Base-by-base conservation (phyloP, 1,140 invertebrate species). In the Ridgeia piscesae region DNA sequence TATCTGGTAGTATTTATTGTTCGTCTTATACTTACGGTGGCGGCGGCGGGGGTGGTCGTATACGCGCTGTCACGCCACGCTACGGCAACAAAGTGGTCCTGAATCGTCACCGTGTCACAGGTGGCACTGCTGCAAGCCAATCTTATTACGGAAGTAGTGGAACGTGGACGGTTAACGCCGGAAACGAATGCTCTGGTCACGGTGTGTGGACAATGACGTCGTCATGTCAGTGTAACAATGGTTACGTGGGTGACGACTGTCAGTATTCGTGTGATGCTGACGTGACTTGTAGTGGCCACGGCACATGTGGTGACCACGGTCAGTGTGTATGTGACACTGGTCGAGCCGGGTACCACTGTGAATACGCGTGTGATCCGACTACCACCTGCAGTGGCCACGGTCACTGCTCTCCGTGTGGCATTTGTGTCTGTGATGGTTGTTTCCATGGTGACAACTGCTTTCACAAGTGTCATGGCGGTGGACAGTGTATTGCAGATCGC, bases 371-470 rank as follows among this genome's bases (percentile, higher is more conserved):
- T 92, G 93, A 94, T 91, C 89, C 91, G 33, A 88, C 93, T 9
- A 93, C 93, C 21, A 93, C 93, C 34, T 95, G 94, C 92, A 94
- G 92, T 92, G 93, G 93, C 17, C 93, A 94, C 92, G 94, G 94
- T 31, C 90, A 92, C 9, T 95, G 94, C 91, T 94, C 94, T 17
- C 58, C 92, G 11, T 93, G 93, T 91, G 94, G 94, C 31, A 48
- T 42, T 21, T 95, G 94, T 93, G 92, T 94, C 27, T 95, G 94
- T 93, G 93, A 95, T 89, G 90, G 94, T 31, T 95, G 94, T 93
- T 95, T 92, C 93, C 93, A 93, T 92, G 94, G 94, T 89, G 90
- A 50, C 33, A 92, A 94, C 50, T 95, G 94, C 89, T 94, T 94
- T 2, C 89, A 92, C 6, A 92, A 93, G 89, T 95, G 94, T 92